These are phyloP conservation scores for Crotalus horridus DNA, from an alignment of 2,113 vertebrate genomes.

Conservation along the genomic window DNA sequence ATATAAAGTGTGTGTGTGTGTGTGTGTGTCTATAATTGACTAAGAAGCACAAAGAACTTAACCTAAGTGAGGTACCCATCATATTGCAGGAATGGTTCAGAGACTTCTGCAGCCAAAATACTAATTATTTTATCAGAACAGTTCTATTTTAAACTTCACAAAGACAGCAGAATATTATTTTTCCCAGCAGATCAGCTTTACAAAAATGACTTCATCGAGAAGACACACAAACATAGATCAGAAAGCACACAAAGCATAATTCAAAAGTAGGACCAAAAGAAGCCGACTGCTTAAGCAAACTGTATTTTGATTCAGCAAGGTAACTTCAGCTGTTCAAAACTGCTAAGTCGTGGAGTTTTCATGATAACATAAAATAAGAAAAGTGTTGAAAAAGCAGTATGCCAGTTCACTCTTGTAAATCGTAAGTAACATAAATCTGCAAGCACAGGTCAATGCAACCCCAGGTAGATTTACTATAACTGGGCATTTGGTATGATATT, in stretches of 20 bases:
- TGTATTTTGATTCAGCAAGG: conserved; percentile 11
- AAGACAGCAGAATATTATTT: background rate
- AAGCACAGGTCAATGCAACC: conserved; percentile 41
- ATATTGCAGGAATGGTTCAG: conserved; percentile 11
- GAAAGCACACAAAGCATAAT: background rate
- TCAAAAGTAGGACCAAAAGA: conserved; percentile 26
- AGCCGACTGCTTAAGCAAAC: background rate
- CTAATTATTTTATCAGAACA: conserved; percentile 31
- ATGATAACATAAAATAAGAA: background rate
- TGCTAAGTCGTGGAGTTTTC: conserved; percentile 36
- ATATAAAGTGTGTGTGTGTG: background rate
- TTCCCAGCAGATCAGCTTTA: conserved; percentile 15
- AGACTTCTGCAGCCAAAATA: background rate
- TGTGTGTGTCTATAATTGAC: background rate
- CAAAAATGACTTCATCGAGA: background rate
- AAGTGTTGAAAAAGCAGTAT: conserved; percentile 17
- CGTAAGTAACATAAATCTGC: conserved; percentile 31
- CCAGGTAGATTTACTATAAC: conserved; percentile 68
- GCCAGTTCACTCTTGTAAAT: conserved; percentile 44
- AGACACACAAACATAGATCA: background rate
- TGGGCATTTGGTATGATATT: conserved; percentile 61
- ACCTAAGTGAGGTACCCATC: background rate
- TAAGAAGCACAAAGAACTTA: background rate
- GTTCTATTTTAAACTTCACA: conserved; percentile 25
- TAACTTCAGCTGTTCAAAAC: conserved; percentile 29